phyloP scores from a whole-genome alignment of 2,113 vertebrate genomes.

The Irena cyanogastra region DNA sequence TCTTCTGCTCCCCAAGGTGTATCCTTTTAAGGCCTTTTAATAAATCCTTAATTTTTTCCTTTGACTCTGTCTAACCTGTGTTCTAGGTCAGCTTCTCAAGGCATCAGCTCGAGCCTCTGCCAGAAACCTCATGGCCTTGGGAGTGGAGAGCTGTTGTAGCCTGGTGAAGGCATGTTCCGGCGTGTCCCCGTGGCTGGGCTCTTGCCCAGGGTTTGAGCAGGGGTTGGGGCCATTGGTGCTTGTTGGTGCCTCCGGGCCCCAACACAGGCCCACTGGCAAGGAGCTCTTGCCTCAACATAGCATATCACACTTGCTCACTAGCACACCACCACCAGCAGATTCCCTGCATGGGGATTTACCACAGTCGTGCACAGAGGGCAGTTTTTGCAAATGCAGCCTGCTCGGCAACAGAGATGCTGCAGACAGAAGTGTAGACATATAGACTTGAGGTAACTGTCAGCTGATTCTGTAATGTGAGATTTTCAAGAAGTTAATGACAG shows the following conservation, averaged over 20 bases:
- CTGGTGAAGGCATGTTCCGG: accelerated
- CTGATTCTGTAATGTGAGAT: background rate
- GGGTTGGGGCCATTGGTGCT: accelerated
- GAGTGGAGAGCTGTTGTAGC: background rate
- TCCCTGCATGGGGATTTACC: accelerated
- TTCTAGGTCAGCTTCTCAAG: background rate
- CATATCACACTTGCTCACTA: background rate
- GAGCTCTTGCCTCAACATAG: no score
- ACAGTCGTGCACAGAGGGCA: accelerated
- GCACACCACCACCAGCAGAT: no score
- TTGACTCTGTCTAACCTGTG: background rate
- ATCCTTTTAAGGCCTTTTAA: background rate
- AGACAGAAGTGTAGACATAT: background rate
- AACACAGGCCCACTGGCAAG: no score
- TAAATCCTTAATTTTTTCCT: background rate
- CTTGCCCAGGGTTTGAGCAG: no score
- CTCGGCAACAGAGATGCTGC: background rate
- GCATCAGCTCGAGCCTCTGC: no score
- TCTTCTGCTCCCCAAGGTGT: background rate
- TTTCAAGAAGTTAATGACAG: background rate
- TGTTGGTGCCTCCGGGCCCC: no score
- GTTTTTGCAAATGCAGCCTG: background rate
- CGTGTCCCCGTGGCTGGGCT: accelerated
- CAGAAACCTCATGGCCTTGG: background rate
- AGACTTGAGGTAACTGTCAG: background rate